A percentile compares a stretch with the other conserved stretches of the same genome.
Conservation (phyloP, 2,797 vertebrate species). For the Prunella strophiata region DNA sequence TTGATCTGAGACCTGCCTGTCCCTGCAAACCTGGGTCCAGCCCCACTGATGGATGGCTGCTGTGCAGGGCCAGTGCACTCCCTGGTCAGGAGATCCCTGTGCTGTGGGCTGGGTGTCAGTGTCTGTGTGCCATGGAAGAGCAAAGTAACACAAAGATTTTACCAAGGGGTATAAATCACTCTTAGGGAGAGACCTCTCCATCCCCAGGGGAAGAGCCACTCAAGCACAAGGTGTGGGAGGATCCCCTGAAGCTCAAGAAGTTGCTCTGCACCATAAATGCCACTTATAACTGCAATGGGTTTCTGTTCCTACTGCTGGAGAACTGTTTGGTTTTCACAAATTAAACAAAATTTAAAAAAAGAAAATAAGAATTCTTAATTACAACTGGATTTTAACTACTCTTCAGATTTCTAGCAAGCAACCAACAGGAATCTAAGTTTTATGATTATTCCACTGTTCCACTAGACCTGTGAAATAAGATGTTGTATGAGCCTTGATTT, state of each 20-base stretch:
- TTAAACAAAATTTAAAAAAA: background rate
- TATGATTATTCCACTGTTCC: background rate
- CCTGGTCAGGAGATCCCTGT: background rate
- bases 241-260: background rate
- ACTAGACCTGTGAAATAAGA: background rate
- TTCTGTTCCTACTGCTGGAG: background rate
- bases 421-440: background rate
- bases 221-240: background rate
- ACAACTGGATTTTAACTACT: background rate
- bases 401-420: background rate
- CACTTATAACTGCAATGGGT: rapidly evolving
- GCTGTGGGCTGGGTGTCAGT: background rate
- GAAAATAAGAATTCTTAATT: background rate
- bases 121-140: background rate
- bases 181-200: background rate
- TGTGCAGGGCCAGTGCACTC: background rate
- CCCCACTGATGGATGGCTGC: background rate
- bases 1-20: background rate
- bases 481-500: background rate
- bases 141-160: background rate
- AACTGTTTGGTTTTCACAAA: background rate
- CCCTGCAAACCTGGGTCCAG: background rate
- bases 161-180: background rate
- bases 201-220: background rate
- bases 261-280: background rate